Percentiles rank a stretch among this genome's conserved stretches.
These are phyloP conservation scores for Myrmecophaga tridactyla DNA, from an alignment of 2,113 vertebrate genomes.

Conservation along the genomic window DNA sequence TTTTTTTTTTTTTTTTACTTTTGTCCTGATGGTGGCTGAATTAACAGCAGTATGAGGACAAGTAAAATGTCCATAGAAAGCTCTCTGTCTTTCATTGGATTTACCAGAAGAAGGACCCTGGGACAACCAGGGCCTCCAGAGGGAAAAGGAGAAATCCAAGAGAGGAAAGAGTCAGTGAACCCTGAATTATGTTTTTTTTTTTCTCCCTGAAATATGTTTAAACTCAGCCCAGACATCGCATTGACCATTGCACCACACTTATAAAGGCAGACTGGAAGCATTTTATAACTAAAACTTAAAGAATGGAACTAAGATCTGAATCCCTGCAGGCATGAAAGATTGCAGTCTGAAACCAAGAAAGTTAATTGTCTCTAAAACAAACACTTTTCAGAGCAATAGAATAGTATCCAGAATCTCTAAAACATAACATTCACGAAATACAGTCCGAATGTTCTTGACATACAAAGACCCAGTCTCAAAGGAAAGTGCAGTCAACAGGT, in stretches of 20 bases:
- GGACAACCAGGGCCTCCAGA: background rate
- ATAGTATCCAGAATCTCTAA: background rate
- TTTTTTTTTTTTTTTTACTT: background rate
- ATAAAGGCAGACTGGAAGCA: background rate
- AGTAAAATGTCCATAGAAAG: background rate
- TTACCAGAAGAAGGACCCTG: background rate
- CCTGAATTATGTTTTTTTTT: background rate
- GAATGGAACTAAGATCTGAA: background rate
- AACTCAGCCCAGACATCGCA: background rate
- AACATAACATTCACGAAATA: slow-evolving; percentile 8
- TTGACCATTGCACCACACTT: background rate
- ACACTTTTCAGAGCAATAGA: background rate
- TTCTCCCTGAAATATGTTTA: background rate
- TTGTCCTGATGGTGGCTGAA: background rate
- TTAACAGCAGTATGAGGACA: background rate
- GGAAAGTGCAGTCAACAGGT: background rate
- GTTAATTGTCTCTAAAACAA: background rate
- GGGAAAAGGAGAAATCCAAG: background rate
- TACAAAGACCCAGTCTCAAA: background rate
- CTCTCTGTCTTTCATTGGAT: background rate
- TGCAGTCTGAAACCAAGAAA: background rate
- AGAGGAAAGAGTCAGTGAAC: background rate
- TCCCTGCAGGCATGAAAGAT: background rate
- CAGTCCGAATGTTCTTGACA: background rate
- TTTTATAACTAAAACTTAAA: background rate